These are phyloP conservation scores for Leptinotarsa lineolata DNA, from an alignment of 1,140 invertebrate genomes.

Conservation along the genomic window DNA sequence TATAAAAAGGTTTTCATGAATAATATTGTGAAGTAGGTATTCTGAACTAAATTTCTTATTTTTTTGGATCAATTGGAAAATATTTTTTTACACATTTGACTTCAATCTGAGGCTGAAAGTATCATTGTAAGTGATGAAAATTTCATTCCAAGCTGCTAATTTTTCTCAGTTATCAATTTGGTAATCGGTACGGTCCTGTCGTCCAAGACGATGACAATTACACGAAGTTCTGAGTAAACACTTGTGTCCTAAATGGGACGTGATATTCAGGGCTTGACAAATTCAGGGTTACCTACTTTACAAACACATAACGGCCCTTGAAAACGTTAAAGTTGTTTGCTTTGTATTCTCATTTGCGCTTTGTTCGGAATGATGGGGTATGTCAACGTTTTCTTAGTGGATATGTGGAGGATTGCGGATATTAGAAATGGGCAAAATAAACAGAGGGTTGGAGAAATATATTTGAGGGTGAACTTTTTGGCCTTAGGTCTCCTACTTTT, in stretches of 20 bases:
- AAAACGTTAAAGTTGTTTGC: constrained; percentile 24
- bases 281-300: constrained; percentile 33
- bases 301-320: constrained; percentile 32
- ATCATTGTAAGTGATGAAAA: too few relatives aligned
- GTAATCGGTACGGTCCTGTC: not conserved
- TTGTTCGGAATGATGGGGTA: constrained; percentile 17
- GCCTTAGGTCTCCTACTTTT: too few relatives aligned
- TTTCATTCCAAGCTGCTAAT: too few relatives aligned
- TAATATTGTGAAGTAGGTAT: too few relatives aligned
- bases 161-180: too few relatives aligned
- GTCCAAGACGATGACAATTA: constrained; percentile 28
- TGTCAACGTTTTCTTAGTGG: not conserved
- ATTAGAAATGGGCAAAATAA: constrained; percentile 8
- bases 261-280: constrained; percentile 31
- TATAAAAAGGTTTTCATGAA: too few relatives aligned
- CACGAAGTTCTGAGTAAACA: constrained; percentile 32
- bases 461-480: too few relatives aligned
- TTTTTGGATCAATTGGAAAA: too few relatives aligned
- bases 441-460: not conserved
- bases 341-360: constrained; percentile 26
- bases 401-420: not conserved
- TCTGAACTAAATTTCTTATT: too few relatives aligned
- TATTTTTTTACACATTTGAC: too few relatives aligned
- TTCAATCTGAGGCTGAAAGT: too few relatives aligned
- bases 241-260: constrained; percentile 34